Conservation (phyloP, 2,113 vertebrate genomes). For the Urocitellus parryii region DNA sequence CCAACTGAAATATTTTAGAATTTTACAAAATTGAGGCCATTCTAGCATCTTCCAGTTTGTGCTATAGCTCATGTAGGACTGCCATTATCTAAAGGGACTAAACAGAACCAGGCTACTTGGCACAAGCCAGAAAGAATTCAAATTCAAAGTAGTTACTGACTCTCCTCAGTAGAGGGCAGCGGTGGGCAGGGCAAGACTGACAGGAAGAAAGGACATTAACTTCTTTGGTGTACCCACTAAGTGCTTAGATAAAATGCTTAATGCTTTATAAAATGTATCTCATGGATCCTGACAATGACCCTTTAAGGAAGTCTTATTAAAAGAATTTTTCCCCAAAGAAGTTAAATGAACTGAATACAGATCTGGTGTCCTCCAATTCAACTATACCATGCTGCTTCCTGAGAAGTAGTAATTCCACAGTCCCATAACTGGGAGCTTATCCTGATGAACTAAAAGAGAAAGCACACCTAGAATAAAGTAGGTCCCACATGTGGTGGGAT, state of each 20-base stretch:
- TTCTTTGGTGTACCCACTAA: conserved; percentile 23
- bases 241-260: not conserved
- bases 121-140: conserved; percentile 33
- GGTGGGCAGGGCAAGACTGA: conserved; percentile 48
- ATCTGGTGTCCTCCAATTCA: conserved; percentile 23
- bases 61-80: not conserved
- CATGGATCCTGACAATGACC: conserved; percentile 14
- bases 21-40: conserved; percentile 32
- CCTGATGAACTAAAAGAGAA: conserved; percentile 41
- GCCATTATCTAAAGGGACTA: conserved; percentile 26
- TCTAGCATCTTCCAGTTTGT: not conserved
- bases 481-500: not conserved
- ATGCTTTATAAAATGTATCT: conserved; percentile 16
- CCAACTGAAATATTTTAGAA: conserved; percentile 22
- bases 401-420: conserved; percentile 43
- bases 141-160: conserved; percentile 60
- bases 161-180: conserved; percentile 77
- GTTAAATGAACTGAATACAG: conserved; percentile 42
- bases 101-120: conserved; percentile 19
- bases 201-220: not conserved
- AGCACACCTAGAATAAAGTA: not conserved
- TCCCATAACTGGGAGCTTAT: not conserved
- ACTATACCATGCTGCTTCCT: not conserved
- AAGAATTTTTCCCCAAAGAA: conserved; percentile 8
- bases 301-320: not conserved